Evolutionary conservation across 1,140 invertebrate genomes (phyloP).

Genomic region (Trachymyrmex septentrionalis): DNA sequence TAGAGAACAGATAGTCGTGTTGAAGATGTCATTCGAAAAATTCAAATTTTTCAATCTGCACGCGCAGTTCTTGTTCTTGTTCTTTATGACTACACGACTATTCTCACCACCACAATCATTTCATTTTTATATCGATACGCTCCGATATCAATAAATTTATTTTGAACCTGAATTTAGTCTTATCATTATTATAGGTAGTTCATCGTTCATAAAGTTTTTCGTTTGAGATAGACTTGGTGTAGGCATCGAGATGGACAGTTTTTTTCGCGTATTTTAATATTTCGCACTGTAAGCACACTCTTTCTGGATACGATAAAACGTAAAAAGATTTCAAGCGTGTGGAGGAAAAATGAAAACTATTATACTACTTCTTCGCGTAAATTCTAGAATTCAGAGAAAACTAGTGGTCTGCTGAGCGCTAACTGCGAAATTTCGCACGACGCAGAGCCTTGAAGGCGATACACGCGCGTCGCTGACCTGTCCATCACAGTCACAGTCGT

Average conservation of each 20-base stretch:
- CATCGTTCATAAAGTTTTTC: neutral
- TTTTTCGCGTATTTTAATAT: constrained; percentile 6
- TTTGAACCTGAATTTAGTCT: no score
- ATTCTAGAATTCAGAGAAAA: neutral
- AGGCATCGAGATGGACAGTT: neutral
- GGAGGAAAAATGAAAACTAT: neutral
- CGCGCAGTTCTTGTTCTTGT: no score
- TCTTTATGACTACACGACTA: no score
- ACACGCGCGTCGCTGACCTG: constrained; percentile 23
- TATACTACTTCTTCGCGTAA: neutral
- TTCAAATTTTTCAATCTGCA: no score
- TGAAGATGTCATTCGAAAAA: no score
- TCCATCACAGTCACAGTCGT: constrained; percentile 54
- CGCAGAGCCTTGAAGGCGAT: neutral
- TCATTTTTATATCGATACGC: no score
- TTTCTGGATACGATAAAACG: neutral
- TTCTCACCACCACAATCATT: no score
- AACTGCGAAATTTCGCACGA: constrained; percentile 22
- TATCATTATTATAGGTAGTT: neutral
- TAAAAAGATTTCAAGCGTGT: neutral
- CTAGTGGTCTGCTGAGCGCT: neutral
- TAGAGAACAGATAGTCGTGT: neutral
- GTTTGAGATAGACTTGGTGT: neutral
- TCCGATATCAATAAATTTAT: no score
- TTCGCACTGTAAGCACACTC: neutral